Percentiles rank a stretch among this genome's conserved stretches.
phyloP scores from a whole-genome alignment of 1,140 invertebrate species.

The Eufriesea mexicana region DNA sequence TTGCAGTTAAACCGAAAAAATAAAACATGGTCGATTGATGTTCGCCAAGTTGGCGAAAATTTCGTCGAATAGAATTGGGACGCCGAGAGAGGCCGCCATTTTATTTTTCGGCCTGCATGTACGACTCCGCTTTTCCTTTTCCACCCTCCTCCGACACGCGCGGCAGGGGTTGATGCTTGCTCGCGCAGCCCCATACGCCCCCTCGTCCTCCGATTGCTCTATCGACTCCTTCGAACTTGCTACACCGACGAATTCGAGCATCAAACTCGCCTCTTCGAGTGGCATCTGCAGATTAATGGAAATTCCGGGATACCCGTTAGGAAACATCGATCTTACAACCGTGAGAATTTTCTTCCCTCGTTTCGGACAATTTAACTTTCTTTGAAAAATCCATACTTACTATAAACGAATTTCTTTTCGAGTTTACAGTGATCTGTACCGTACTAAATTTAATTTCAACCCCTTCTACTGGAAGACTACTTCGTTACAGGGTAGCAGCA shows the following conservation, averaged over 20 bases:
- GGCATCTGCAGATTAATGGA: neutral
- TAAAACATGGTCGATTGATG: neutral
- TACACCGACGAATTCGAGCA: neutral
- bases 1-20: neutral
- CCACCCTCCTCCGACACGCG: conserved; percentile 17
- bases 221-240: conserved; percentile 20
- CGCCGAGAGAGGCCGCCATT: conserved; percentile 37
- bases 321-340: neutral
- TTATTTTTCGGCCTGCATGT: conserved; percentile 39
- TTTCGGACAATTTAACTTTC: too few species aligned
- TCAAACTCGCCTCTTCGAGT: neutral
- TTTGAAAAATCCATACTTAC: too few species aligned
- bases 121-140: conserved; percentile 30
- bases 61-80: neutral
- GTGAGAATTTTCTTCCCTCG: too few species aligned
- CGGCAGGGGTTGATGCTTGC: conserved; percentile 28
- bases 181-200: conserved; percentile 34
- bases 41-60: neutral
- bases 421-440: too few species aligned
- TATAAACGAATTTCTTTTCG: too few species aligned
- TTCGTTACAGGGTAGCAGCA: too few species aligned
- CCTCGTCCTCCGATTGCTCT: conserved; percentile 6
- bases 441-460: too few species aligned
- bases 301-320: neutral
- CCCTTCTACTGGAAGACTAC: too few species aligned